phyloP scores from a whole-genome alignment of 2,797 vertebrate species.

The Schizopygopsis malacanthus region DNA sequence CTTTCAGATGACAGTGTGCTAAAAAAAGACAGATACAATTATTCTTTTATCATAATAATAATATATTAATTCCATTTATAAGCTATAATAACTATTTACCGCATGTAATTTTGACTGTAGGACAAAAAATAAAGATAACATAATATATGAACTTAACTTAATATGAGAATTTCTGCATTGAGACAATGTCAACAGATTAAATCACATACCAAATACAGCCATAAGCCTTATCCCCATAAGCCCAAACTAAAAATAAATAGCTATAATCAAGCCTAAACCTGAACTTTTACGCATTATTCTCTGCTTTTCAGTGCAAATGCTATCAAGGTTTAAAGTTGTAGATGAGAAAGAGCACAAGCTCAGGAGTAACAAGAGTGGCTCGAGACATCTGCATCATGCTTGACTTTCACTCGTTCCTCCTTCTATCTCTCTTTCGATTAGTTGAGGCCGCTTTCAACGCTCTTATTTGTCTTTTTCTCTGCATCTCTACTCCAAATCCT shows the following conservation, averaged over 20 bases:
- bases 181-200: slow-evolving; percentile 38
- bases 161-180: background rate
- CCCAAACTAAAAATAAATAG: slow-evolving; percentile 75
- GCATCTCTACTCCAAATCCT: background rate
- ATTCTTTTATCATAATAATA: background rate
- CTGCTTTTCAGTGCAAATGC: slow-evolving; percentile 56
- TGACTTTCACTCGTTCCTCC: slow-evolving; percentile 55
- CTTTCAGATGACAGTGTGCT: background rate
- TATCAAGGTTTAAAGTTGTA: slow-evolving; percentile 32
- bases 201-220: slow-evolving; percentile 9
- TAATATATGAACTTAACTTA: background rate
- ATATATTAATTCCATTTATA: slow-evolving; percentile 23
- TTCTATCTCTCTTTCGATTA: slow-evolving; percentile 3
- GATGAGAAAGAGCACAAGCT: slow-evolving; percentile 43
- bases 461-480: background rate
- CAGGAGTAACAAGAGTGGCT: slow-evolving; percentile 18
- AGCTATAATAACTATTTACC: slow-evolving; percentile 26
- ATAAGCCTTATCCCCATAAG: slow-evolving; percentile 5
- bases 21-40: background rate
- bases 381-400: background rate
- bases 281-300: slow-evolving; percentile 49
- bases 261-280: slow-evolving; percentile 68
- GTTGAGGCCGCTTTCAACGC: background rate
- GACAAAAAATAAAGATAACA: background rate
- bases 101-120: background rate